These are phyloP conservation scores for Nasonia giraulti DNA, from an alignment of 1,140 invertebrate species.

Conservation along the genomic window DNA sequence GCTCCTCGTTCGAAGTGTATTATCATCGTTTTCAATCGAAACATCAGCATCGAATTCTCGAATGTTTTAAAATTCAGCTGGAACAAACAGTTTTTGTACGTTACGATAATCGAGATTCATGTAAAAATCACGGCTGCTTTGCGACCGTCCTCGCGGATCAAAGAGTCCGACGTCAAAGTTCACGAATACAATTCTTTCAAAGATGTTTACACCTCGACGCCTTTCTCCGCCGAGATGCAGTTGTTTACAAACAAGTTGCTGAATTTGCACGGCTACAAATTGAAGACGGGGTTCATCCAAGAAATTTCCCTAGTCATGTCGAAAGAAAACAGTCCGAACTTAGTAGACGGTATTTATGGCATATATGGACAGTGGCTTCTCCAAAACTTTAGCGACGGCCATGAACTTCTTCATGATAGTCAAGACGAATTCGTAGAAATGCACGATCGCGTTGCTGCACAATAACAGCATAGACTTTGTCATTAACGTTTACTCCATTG, in stretches of 20 bases:
- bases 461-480: neutral
- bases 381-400: neutral
- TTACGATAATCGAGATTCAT: neutral
- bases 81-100: neutral
- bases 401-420: neutral
- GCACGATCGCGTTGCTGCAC: neutral
- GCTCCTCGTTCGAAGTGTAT: neutral
- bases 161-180: neutral
- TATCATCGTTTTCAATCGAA: neutral
- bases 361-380: neutral
- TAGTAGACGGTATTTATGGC: neutral
- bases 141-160: neutral
- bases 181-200: neutral
- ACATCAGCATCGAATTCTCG: neutral
- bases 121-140: neutral
- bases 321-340: neutral
- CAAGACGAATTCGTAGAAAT: neutral
- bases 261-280: neutral
- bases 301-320: neutral
- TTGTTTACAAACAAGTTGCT: neutral
- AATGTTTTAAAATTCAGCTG: neutral
- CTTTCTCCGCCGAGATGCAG: neutral
- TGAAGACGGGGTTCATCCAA: neutral
- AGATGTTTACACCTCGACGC: neutral
- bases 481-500: neutral